Evolutionary conservation across 2,113 vertebrate species (phyloP), one percentile per base, ranked within the genome.

Genomic region (Hippopotamus amphibius): DNA sequence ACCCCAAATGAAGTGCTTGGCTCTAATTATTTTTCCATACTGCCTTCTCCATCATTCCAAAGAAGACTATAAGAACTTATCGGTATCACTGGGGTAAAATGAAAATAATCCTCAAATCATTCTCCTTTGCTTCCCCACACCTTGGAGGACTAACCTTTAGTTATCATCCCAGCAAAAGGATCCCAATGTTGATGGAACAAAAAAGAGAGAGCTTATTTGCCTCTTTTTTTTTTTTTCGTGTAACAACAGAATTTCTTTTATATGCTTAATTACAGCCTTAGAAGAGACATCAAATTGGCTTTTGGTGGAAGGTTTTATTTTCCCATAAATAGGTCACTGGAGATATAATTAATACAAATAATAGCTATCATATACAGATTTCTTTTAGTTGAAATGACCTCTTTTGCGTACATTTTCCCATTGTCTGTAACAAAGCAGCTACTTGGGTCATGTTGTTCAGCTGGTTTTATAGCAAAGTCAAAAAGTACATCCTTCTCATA

Each of bases 261-360:
- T 72, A n/a, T 81, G 50, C 80, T 97, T 95, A 89, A 92, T 86
- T 96, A 84, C 0, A 92, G 6, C 19, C 37, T 83, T 84, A 68
- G 79, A 89, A 66, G n/a, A 72, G 28, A 43, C 21, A 91, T 71
- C 46, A 43, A 7, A 77, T 79, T 96, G 65, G 24, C 41, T 94
- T 95, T 89, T 88, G 24, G 69, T 88, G 15, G 57, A 81, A 95
- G 57, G 13, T 22, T 24, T 24, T 33, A 69, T 14, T 19, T 1
- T 2, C 2, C 14, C 3, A 4, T 77, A 88, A 92, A 66, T 94
- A 88, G 82, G 87, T 69, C 76, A 69, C 8, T 89, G 63, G 50
- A 84, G 33, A 92, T 79, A 77, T 85, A 91, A 94, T 95, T 81
- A 88, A 95, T 37, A 43, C 26, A 90, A 63, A 59, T 79, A 88